phyloP scores from a whole-genome alignment of 2,888 invertebrate species.

The Lypha dubia region DNA sequence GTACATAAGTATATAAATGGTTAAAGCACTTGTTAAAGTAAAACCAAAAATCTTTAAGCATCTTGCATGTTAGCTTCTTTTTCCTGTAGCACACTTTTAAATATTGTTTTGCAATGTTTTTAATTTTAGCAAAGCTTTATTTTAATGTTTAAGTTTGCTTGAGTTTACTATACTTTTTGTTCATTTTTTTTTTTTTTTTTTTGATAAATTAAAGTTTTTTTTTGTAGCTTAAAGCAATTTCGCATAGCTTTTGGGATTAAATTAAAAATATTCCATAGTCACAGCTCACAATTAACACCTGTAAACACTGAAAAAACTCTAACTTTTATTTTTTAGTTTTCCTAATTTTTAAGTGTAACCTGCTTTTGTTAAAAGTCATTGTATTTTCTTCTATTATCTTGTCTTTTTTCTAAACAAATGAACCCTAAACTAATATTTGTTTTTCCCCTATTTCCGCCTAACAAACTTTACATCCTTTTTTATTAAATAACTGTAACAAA shows the following conservation, averaged over 20 bases:
- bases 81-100: not conserved
- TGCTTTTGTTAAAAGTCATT: slow-evolving; percentile 7
- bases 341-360: slow-evolving; percentile 16
- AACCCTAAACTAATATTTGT: slow-evolving; percentile 22
- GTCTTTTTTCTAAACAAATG: slow-evolving; percentile 52
- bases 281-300: not conserved
- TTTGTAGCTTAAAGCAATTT: slow-evolving; percentile 21
- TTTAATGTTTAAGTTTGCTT: too few relatives aligned
- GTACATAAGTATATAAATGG: not conserved
- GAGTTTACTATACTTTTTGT: too few relatives aligned
- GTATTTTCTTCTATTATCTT: slow-evolving; percentile 68
- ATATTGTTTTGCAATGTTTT: slow-evolving; percentile 13
- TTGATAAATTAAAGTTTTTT: slow-evolving; percentile 38
- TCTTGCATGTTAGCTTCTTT: slow-evolving; percentile 63
- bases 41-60: slow-evolving; percentile 23
- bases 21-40: slow-evolving; percentile 1
- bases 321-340: not conserved
- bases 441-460: slow-evolving; percentile 14
- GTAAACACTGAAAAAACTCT: not conserved
- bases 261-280: not conserved
- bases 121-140: slow-evolving; percentile 12
- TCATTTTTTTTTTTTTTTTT: slow-evolving; percentile 1
- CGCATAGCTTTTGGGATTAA: slow-evolving; percentile 24
- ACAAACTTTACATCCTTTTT: slow-evolving; percentile 25
- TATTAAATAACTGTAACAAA: slow-evolving; percentile 19